Percentiles rank a stretch among this genome's conserved stretches.
phyloP scores from a whole-genome alignment of 2,797 vertebrate species.

The Alectoris magna region DNA sequence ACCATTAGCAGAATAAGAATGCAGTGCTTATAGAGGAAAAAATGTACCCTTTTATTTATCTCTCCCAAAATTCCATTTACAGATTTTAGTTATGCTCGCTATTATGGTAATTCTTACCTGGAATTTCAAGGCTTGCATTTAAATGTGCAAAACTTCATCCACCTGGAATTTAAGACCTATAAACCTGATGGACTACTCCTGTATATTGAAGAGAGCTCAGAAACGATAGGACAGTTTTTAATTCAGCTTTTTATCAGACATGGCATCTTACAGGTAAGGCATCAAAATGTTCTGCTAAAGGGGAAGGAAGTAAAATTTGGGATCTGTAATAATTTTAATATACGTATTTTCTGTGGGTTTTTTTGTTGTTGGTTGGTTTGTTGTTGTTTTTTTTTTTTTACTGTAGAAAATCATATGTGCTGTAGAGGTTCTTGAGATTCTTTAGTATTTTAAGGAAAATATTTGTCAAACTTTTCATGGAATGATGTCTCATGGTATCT shows the following conservation, averaged over 20 bases:
- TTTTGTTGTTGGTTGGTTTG: no score
- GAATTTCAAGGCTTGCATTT: slow-evolving; percentile 85
- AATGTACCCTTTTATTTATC: not conserved
- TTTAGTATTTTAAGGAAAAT: not conserved
- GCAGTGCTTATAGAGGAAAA: not conserved
- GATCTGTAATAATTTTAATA: not conserved
- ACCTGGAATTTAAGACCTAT: slow-evolving; percentile 83
- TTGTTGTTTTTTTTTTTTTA: not conserved
- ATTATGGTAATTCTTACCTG: slow-evolving; percentile 85
- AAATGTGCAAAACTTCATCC: slow-evolving; percentile 79
- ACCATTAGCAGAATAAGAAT: not conserved
- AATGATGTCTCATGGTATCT: not conserved
- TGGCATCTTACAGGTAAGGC: slow-evolving; percentile 68
- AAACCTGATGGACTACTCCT: slow-evolving; percentile 82
- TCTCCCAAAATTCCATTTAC: slow-evolving; percentile 41
- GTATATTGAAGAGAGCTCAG: slow-evolving; percentile 78
- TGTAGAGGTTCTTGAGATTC: not conserved
- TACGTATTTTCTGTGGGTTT: no score
- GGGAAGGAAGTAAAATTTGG: not conserved
- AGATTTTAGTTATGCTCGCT: slow-evolving; percentile 81
- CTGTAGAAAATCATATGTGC: not conserved
- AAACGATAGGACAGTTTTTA: slow-evolving; percentile 13
- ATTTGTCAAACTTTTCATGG: not conserved
- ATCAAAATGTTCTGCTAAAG: not conserved
- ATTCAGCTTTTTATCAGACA: slow-evolving; percentile 62